A percentile compares a stretch with the other conserved stretches of the same genome.
Evolutionary conservation across 2,888 invertebrate species (phyloP).

Genomic region (Eupithecia subumbrata): DNA sequence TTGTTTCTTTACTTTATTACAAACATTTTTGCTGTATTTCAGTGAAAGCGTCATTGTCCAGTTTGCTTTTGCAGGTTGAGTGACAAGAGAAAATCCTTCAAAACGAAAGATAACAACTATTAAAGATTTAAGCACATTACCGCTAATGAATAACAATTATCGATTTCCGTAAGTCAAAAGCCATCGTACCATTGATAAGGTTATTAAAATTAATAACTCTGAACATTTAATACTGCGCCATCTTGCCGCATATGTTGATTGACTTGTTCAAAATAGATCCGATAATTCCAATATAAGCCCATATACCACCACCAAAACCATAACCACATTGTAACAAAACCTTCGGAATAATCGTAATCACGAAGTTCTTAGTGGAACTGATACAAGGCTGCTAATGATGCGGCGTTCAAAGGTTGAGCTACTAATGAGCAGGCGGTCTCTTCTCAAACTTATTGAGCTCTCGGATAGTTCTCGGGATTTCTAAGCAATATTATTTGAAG

Average conservation of each 20-base stretch:
- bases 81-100: neutral
- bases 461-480: slow-evolving; percentile 54
- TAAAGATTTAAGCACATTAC: neutral
- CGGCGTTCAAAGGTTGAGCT: slow-evolving; percentile 48
- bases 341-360: slow-evolving; percentile 3
- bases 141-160: neutral
- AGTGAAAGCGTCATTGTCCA: neutral
- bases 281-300: neutral
- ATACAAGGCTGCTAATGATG: slow-evolving; percentile 34
- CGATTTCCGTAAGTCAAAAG: neutral
- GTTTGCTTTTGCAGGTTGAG: neutral
- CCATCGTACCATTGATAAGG: neutral
- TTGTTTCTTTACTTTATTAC: slow-evolving; percentile 17
- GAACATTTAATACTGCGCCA: neutral
- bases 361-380: slow-evolving; percentile 14
- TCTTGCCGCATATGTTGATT: neutral
- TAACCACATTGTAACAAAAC: slow-evolving; percentile 1
- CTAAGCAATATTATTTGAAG: slow-evolving; percentile 48
- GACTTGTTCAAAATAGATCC: neutral
- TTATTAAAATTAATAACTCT: neutral
- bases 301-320: neutral
- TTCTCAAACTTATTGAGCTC: slow-evolving; percentile 55
- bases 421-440: slow-evolving; percentile 55
- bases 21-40: neutral
- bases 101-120: neutral